Evolutionary conservation across 2,797 vertebrate species (phyloP), one percentile per base, ranked within the genome.

Genomic region (Chelmon rostratus): DNA sequence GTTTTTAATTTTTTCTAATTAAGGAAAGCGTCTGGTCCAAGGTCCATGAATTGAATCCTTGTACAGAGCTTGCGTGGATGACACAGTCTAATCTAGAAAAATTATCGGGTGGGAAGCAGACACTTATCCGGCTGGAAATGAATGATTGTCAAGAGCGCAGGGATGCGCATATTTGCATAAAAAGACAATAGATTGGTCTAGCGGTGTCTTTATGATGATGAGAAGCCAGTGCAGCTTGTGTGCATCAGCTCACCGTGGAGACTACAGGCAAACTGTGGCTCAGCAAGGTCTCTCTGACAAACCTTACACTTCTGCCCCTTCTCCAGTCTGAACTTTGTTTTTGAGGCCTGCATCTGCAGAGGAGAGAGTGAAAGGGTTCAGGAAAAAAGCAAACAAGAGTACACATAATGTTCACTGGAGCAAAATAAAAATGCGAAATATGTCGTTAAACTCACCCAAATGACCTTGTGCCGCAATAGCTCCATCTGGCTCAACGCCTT

Each of bases 211-310:
- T 76, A 73, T 1, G 10, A 53, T 23, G 33, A 42, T 65, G 57
- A 63, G 37, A 65, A 42, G 28, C 58, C 63, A 33, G 18, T 21
- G 77, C 94, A 95, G 81, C 77, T 72, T 6, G 71, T 84, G 88
- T 95, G 94, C 73, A 90, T 79, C 59, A 94, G 86, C 40, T 94
- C 91, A 11, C 94, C 93, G 0, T 56, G 58, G 12, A 81, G 77
- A 72, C 74, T 88, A 62, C 73, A 68, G 59, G 85, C 76, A 76
- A 95, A 95, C 76, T 89, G 77, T 5, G 92, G 81, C 57, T 88
- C 87, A 18, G 66, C 68, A 11, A 95, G 65, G 56, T 84, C 71
- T 73, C 56, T 57, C 52, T 82, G 92, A 82, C 94, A 95, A 47
- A 81, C 86, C 40, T 52, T 54, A 49, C 94, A 95, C 63, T 84